phyloP scores from a whole-genome alignment of 2,113 vertebrate genomes.

The Ciconia boyciana region DNA sequence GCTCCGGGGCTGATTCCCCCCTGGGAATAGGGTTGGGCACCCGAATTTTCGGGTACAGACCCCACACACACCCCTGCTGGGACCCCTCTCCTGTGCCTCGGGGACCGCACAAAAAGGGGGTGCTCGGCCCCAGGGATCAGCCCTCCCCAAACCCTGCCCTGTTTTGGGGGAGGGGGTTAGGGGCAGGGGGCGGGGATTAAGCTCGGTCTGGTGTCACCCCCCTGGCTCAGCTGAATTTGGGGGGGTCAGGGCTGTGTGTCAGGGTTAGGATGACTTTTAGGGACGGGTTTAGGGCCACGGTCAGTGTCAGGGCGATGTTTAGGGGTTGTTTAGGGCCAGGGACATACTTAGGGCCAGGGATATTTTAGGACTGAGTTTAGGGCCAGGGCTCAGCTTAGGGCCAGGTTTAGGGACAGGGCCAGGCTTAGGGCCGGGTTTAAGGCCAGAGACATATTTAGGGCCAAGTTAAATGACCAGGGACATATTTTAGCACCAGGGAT shows the following conservation, averaged over 20 bases:
- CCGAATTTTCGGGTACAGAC: background rate
- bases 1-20: background rate
- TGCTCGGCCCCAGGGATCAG: background rate
- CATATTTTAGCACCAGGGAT: too few relatives aligned
- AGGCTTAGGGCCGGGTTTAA: background rate
- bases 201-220: background rate
- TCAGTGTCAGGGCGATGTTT: too few relatives aligned
- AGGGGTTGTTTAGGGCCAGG: background rate
- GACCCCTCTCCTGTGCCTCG: too few relatives aligned
- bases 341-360: too few relatives aligned
- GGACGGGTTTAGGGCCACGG: background rate
- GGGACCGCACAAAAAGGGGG: background rate
- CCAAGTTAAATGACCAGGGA: too few relatives aligned
- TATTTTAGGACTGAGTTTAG: too few relatives aligned
- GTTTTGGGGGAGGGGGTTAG: too few relatives aligned
- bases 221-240: background rate
- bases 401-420: too few relatives aligned
- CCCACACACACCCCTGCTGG: background rate
- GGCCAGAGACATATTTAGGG: too few relatives aligned
- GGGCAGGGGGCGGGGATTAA: background rate
- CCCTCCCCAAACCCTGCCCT: too few relatives aligned
- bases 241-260: background rate
- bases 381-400: too few relatives aligned
- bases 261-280: too few relatives aligned
- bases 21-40: background rate